A percentile compares a stretch with the other conserved stretches of the same genome.
phyloP scores from a whole-genome alignment of 1,140 invertebrate species.

The Drosophila ogumai region DNA sequence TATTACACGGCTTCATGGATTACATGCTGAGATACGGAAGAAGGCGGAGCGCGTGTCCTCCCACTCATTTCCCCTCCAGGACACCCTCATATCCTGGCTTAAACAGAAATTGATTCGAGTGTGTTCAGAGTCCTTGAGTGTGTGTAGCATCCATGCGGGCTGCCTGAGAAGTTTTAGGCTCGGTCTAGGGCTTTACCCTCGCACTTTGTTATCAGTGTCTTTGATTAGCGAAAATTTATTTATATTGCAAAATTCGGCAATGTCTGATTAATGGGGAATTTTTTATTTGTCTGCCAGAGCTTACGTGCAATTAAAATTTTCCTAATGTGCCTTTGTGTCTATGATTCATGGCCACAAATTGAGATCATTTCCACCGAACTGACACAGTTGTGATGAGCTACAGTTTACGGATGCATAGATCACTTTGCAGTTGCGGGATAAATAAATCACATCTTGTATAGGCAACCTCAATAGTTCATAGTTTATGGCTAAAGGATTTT shows the following conservation, averaged over 20 bases:
- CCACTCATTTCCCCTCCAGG: constrained; percentile 27
- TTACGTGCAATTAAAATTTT: constrained; percentile 1
- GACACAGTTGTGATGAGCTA: constrained; percentile 24
- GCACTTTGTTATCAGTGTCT: not conserved
- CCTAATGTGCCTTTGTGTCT: not conserved
- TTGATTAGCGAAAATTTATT: constrained; percentile 3
- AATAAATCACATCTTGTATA: not conserved
- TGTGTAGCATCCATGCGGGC: constrained; percentile 31
- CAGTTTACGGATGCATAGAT: constrained; percentile 8
- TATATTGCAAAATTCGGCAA: not conserved
- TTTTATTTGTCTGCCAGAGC: too few species aligned
- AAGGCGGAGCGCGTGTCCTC: not conserved
- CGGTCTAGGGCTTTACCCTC: too few species aligned
- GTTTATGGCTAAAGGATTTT: not conserved
- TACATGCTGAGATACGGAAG: constrained; percentile 37
- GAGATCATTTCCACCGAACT: constrained; percentile 29
- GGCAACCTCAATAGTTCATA: not conserved
- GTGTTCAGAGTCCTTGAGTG: constrained; percentile 20
- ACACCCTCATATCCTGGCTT: constrained; percentile 27
- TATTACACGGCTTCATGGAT: constrained; percentile 78
- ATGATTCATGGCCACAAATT: constrained; percentile 28
- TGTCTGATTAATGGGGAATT: constrained; percentile 12
- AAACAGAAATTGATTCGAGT: constrained; percentile 52
- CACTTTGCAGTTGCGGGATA: not conserved
- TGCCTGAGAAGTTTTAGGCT: not conserved